phyloP scores from a whole-genome alignment of 2,797 vertebrate genomes.

The Streptopelia turtur region DNA sequence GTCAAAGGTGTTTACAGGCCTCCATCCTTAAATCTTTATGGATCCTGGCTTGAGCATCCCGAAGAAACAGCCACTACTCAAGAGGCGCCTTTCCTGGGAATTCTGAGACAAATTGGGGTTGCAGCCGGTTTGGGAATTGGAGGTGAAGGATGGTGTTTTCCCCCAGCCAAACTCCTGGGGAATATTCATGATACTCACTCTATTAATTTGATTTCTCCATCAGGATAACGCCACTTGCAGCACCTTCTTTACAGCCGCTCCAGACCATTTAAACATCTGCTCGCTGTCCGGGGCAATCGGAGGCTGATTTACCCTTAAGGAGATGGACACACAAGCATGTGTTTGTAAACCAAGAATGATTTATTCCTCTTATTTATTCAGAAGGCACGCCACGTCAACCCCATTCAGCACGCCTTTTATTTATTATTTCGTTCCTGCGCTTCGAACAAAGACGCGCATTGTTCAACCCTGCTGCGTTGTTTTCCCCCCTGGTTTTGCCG shows the following conservation, averaged over 20 bases:
- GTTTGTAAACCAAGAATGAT: conserved; percentile 7
- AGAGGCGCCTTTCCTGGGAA: background rate
- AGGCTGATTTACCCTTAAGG: background rate
- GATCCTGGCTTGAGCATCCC: background rate
- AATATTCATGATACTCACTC: background rate
- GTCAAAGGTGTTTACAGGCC: background rate
- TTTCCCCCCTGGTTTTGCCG: conserved; percentile 1
- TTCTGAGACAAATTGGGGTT: background rate
- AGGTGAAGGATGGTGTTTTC: rapidly evolving
- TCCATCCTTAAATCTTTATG: background rate
- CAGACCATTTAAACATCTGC: background rate
- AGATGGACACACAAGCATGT: background rate
- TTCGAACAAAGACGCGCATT: background rate
- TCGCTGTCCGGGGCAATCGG: rapidly evolving
- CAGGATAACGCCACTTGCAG: background rate
- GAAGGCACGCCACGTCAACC: background rate
- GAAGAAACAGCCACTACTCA: background rate
- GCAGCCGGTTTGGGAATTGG: background rate
- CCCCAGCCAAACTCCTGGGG: background rate
- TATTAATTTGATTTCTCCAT: rapidly evolving
- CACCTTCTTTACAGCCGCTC: background rate
- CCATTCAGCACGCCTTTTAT: conserved; percentile 31
- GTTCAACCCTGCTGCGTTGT: background rate
- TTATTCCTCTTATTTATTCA: background rate
- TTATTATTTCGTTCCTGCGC: conserved; percentile 44